Percentiles rank a stretch among this genome's conserved stretches.
Evolutionary conservation across 2,888 invertebrate species (phyloP).

Genomic region (Eueremaeus valkanovi): DNA sequence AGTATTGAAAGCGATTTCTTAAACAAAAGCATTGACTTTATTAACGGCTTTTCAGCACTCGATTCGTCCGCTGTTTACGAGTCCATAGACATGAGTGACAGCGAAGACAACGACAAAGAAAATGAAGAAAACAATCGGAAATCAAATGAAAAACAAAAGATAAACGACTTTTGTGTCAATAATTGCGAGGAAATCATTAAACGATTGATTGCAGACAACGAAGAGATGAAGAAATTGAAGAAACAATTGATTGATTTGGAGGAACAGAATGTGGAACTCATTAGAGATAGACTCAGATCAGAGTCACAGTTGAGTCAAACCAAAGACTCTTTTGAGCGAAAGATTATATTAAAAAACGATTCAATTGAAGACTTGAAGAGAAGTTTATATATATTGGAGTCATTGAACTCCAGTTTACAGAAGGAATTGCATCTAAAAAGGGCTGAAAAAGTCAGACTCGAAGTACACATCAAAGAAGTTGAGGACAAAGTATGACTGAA

Average conservation of each 20-base stretch:
- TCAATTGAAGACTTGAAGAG: neutral
- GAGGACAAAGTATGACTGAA: slow-evolving; percentile 23
- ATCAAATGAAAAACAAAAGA: neutral
- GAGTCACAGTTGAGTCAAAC: neutral
- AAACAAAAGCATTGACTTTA: neutral
- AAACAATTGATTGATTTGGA: neutral
- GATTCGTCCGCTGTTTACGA: neutral
- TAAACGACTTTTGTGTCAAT: neutral
- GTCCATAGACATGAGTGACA: neutral
- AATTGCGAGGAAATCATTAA: slow-evolving; percentile 1
- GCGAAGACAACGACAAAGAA: neutral
- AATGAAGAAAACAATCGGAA: neutral
- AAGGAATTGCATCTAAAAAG: neutral
- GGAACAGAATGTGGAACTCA: slow-evolving; percentile 8
- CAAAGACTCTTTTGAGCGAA: neutral
- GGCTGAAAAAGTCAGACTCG: neutral
- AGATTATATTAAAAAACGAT: neutral
- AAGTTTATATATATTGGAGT: slow-evolving; percentile 1
- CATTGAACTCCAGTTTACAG: neutral
- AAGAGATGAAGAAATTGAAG: neutral
- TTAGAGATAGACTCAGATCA: neutral
- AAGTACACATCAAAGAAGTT: slow-evolving; percentile 1
- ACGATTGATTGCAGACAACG: slow-evolving; percentile 2
- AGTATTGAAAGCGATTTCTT: too few relatives aligned
- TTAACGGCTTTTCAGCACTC: neutral